phyloP scores from a whole-genome alignment of 1,140 invertebrate species.

The Macrocentrus cingulum region DNA sequence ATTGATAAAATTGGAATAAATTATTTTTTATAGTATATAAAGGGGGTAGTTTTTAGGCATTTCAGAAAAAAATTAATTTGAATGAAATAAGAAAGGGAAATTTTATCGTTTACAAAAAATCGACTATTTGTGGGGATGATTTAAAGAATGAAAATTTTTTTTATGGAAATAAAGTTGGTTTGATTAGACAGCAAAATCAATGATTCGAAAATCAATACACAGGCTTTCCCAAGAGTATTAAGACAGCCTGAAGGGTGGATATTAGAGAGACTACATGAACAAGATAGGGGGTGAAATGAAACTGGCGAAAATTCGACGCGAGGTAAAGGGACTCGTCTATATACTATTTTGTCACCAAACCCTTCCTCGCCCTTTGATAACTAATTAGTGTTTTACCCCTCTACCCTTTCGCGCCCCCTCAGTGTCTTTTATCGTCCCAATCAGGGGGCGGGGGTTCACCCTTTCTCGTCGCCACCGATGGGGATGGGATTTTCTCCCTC shows the following conservation, averaged over 20 bases:
- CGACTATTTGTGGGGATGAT: no score
- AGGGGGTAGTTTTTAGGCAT: no score
- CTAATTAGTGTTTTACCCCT: conserved; percentile 59
- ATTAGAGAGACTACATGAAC: conserved; percentile 21
- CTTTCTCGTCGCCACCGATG: no score
- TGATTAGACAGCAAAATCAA: conserved; percentile 60
- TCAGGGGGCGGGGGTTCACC: background rate
- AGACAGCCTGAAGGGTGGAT: conserved; percentile 35
- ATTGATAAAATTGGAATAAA: no score
- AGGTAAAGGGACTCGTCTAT: conserved; percentile 35
- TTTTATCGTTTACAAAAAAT: no score
- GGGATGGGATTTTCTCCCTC: no score
- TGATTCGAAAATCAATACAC: conserved; percentile 61
- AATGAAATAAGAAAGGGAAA: no score
- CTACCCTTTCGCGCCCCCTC: conserved; percentile 15
- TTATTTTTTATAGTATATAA: no score
- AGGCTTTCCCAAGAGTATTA: conserved; percentile 42
- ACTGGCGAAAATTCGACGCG: conserved; percentile 6
- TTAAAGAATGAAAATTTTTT: no score
- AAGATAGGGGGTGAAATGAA: conserved; percentile 13
- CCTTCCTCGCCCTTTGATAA: conserved; percentile 58
- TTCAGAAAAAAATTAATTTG: no score
- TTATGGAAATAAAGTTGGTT: no score
- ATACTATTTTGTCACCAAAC: conserved; percentile 57
- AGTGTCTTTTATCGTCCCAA: conserved; percentile 5